Evolutionary conservation across 1,140 invertebrate genomes (phyloP).

Genomic region (Condylostylus longicornis): DNA sequence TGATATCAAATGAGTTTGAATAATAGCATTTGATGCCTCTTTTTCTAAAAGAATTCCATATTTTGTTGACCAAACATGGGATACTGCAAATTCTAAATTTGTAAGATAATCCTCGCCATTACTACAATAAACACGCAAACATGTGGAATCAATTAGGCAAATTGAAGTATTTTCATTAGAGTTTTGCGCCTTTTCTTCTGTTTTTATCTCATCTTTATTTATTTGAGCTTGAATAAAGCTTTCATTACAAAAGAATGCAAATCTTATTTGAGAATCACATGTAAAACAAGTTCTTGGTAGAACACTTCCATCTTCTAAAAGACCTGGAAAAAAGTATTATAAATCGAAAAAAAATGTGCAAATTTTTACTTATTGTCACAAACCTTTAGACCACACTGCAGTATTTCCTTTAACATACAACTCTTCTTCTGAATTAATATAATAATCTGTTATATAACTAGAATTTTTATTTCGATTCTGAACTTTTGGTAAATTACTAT

Average conservation of each 20-base stretch:
- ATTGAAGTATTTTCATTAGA: slow-evolving; percentile 20
- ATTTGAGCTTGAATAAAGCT: slow-evolving; percentile 3
- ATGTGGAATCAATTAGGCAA: slow-evolving; percentile 43
- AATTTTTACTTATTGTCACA: neutral
- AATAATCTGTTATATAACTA: slow-evolving; percentile 22
- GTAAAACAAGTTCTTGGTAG: slow-evolving; percentile 56
- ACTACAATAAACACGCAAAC: slow-evolving; percentile 61
- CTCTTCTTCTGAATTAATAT: slow-evolving; percentile 59
- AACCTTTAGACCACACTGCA: slow-evolving; percentile 62
- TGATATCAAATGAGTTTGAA: slow-evolving; percentile 22
- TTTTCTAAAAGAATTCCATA: slow-evolving; percentile 67
- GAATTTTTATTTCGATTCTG: neutral
- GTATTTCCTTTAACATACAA: slow-evolving; percentile 72
- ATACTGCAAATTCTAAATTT: slow-evolving; percentile 72
- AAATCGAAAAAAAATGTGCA: neutral
- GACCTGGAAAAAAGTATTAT: slow-evolving; percentile 11
- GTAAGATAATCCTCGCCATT: slow-evolving; percentile 69
- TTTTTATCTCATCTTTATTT: slow-evolving; percentile 20
- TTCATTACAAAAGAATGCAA: slow-evolving; percentile 56
- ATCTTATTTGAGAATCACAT: slow-evolving; percentile 59
- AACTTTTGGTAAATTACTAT: too few species aligned
- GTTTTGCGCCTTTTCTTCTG: slow-evolving; percentile 3
- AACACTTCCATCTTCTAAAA: slow-evolving; percentile 20
- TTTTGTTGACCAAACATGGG: slow-evolving; percentile 56
- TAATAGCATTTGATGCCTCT: slow-evolving; percentile 28